Percentiles rank a stretch among this genome's conserved stretches.
These are phyloP conservation scores for Urocyon cinereoargenteus DNA, from an alignment of 2,797 vertebrate genomes.

Conservation along the genomic window DNA sequence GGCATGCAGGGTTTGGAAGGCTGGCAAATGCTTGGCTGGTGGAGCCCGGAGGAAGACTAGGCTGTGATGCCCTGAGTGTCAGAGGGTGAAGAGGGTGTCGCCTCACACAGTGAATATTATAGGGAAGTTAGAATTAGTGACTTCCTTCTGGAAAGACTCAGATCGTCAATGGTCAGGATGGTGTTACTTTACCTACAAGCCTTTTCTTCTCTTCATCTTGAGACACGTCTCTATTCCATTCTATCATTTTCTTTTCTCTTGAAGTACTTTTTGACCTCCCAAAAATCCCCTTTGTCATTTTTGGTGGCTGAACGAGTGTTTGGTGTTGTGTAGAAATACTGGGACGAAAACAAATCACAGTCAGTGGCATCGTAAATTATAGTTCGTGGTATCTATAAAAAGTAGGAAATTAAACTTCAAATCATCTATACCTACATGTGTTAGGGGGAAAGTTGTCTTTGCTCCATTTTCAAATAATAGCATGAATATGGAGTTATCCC, in stretches of 20 bases:
- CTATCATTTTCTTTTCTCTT: conserved; percentile 16
- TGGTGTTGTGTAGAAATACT: conserved; percentile 17
- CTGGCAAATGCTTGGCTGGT: background rate
- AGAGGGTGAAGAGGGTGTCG: background rate
- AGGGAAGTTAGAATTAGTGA: background rate
- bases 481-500: background rate
- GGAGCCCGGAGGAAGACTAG: background rate
- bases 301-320: conserved; percentile 9
- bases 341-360: background rate
- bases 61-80: background rate
- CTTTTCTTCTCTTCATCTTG: background rate
- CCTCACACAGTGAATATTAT: background rate
- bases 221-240: background rate
- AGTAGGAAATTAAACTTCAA: conserved; percentile 21
- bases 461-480: conserved; percentile 27
- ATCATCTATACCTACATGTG: background rate
- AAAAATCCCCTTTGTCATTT: conserved; percentile 41
- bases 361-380: background rate
- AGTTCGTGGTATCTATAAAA: background rate
- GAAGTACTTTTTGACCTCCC: background rate
- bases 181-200: background rate
- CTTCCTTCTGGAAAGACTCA: background rate
- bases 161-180: background rate
- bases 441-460: background rate
- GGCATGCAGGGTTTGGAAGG: background rate